A percentile compares a stretch with the other conserved stretches of the same genome.
These are phyloP conservation scores for Rhinoptilus africanus DNA, from an alignment of 2,113 vertebrate genomes.

Conservation along the genomic window DNA sequence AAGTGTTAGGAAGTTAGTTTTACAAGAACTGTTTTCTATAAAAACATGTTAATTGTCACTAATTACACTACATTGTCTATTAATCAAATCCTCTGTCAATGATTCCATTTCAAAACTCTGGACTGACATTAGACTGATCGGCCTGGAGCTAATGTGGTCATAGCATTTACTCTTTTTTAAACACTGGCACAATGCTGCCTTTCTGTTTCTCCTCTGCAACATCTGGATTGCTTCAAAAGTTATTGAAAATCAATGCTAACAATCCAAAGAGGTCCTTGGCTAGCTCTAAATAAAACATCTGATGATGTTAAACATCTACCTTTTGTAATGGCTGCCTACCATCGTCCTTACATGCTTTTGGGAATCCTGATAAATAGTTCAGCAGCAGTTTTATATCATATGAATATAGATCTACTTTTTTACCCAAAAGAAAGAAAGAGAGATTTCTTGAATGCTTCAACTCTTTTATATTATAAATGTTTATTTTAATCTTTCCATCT, in stretches of 20 bases:
- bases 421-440: background rate
- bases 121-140: background rate
- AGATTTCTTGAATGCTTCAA: background rate
- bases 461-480: background rate
- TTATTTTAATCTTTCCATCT: background rate
- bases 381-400: background rate
- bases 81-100: background rate
- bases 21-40: background rate
- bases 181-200: background rate
- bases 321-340: background rate
- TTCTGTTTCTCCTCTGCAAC: background rate
- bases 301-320: background rate
- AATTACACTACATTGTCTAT: background rate
- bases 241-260: background rate
- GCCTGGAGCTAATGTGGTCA: background rate
- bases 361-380: background rate
- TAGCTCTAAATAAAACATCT: background rate
- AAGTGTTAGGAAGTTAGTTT: background rate
- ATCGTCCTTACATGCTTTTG: background rate
- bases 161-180: background rate
- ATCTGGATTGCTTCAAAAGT: background rate
- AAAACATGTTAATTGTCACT: background rate
- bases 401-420: background rate
- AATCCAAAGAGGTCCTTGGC: background rate
- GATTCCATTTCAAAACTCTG: background rate